Evolutionary conservation across 1,140 invertebrate genomes (phyloP), one percentile per base, ranked within the genome.

Genomic region (Epicauta chinensis): DNA sequence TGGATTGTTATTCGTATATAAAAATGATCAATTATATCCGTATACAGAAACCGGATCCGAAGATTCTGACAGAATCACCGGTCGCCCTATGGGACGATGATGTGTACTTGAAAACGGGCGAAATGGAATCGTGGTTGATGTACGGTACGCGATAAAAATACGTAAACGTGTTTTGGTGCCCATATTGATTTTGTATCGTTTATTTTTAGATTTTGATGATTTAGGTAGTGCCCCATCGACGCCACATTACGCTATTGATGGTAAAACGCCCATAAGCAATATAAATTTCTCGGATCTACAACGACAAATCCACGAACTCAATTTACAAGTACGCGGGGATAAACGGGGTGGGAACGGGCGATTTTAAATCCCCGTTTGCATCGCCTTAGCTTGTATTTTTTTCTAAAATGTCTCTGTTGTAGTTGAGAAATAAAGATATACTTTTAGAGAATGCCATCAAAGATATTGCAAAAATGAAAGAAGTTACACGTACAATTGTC

Each of bases 21-120:
- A 91, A 91, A 69, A 72, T 94, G 57, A 83, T 95, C 10, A 95
- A 95, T 73, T 96, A 83, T 64, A 85, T 94, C 43, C 79, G 89
- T 60, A 74, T 70, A 17, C 73, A 82, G 43, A 81, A 82, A 59
- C 65, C 80, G 13, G 70, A 60, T n/a, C 73, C 77, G 30, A 68
- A 81, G 34, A 72, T 78, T 15, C 68, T 89, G 10, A 76, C 77
- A 32, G 69, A 70, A 10, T 61, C 75, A 3, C 66, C 72, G 15
- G 66, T 73, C 46, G 68, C 76, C 9, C 59, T 77, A 2, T 91
- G 88, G 87, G 77, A 83, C 30, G 78, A 80, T 55, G 89, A 93
- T 63, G 81, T 83, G 40, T 93, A 88, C 70, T 77, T 94, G 51
- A 83, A 83, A 65, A 90, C 93, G 3, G 75, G 81, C 30, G 78